Conservation (phyloP, 1,140 invertebrate genomes). For the Drosophila ercepeae region DNA sequence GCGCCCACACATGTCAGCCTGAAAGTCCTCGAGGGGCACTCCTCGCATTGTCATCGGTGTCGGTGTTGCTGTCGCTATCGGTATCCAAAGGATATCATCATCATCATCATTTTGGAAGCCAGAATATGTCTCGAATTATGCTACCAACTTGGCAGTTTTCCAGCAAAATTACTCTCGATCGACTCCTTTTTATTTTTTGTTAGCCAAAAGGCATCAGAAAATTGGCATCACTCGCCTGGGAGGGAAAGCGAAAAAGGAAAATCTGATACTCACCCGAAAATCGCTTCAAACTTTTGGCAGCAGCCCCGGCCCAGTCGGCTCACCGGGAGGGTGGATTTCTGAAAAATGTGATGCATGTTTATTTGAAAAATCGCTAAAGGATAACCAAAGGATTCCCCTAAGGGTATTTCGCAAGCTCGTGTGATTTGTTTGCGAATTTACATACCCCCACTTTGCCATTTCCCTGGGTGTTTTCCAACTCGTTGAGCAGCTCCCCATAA, state of each 20-base stretch:
- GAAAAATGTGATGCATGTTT: conserved; percentile 69
- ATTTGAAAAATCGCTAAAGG: conserved; percentile 81
- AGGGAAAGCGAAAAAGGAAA: conserved; percentile 21
- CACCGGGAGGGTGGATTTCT: conserved; percentile 25
- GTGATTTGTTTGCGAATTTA: conserved; percentile 80
- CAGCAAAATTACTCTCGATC: not conserved
- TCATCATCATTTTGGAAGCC: conserved; percentile 46
- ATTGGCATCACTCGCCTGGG: conserved; percentile 1
- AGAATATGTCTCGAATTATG: not conserved
- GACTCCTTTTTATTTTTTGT: not conserved
- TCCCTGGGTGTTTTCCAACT: conserved; percentile 76
- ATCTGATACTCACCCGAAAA: conserved; percentile 51
- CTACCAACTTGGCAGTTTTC: not conserved
- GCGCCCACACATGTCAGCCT: conserved; percentile 50
- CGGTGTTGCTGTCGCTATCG: conserved; percentile 31
- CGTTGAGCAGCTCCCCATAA: conserved; percentile 56
- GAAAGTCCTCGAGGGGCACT: conserved; percentile 55
- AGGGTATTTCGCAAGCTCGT: conserved; percentile 72
- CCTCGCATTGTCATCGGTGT: conserved; percentile 49
- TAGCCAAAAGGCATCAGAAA: not conserved
- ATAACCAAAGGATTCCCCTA: conserved; percentile 78
- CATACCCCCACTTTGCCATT: conserved; percentile 43
- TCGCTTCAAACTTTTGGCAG: conserved; percentile 59
- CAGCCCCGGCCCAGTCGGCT: too few relatives aligned
- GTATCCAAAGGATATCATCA: conserved; percentile 46